Base-by-base conservation (phyloP, 2,797 vertebrate genomes). In the Macropus fuliginosus region DNA sequence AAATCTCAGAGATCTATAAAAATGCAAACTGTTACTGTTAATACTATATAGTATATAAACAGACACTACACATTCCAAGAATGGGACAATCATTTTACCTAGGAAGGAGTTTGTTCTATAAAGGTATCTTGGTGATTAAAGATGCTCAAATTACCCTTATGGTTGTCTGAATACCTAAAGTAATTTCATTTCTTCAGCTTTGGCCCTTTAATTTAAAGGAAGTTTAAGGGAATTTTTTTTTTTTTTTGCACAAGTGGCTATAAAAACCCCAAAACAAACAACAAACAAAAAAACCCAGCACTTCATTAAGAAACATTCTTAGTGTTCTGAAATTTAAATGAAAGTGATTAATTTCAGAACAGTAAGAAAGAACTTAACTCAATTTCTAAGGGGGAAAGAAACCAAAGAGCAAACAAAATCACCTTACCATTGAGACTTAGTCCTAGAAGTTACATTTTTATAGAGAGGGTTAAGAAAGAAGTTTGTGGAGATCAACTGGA, bases 81-180 rank as follows among this genome's bases (percentile, higher is more conserved):
- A 91, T 55, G 31, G 34, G 3, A 50, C 55, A 52, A 66, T 13
- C 66, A 3, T 54, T 57, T 94, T 54, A 54, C 56, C 93, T 92
- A 92, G 56, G 55, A 90, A 91, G 29, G 31, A 56, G 21, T 31
- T 55, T 66, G 46, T 46, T 55, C 81, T 57, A 81, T 94, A 92
- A 46, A 21, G 56, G 18, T 59, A 92, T 52, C 28, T 27, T 93
- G 55, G n/a, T 55, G 12, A 94, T 91, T 57, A 34, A 14, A 56
- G n/a, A 93, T 62, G 56, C 29, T 90, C 91, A 91, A 46, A 2
- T 92, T 90, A 91, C 89, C 91, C 55, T 94, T 91, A 55, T 3
- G 40, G 62, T 4, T 92, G 21, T 91, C 50, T 31, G 24, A 90
- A 90, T 52, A 81, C 27, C n/a, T 52, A 28, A 12, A 29, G 27